Evolutionary conservation across 2,113 vertebrate genomes (phyloP), one percentile per base, ranked within the genome.

Genomic region (Bolborhynchus lineola): DNA sequence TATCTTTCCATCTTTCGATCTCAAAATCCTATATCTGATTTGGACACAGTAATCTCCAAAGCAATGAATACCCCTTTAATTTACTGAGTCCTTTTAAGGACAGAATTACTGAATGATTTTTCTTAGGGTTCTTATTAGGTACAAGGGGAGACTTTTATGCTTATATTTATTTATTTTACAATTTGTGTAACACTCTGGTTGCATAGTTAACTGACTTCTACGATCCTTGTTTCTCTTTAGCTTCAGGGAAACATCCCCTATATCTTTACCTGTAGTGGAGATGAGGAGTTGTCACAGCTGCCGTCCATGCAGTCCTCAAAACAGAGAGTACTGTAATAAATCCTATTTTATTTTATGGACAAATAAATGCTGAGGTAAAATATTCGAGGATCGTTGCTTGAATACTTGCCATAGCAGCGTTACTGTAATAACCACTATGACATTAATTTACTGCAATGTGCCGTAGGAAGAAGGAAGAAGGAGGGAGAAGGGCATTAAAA

Each of bases 331-430:
- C 77, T 80, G 94, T 86, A 97, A 98, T 98, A 98, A 98, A 98
- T 99, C 97, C 96, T 96, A 72, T 96, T 98, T 98, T 98, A 98
- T 98, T 98, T 98, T 98, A 99, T 98, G 97, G 98, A 98, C 98
- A 98, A 98, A 99, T 98, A 99, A 99, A 98, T 98, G 98, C 98
- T 98, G 98, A 98, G 97, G 98, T 99, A 98, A 99, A 99, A 98
- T 98, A 98, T 99, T 98, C 97, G 81, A 95, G 98, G 97, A 97
- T 96, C 96, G 88, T 95, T 87, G 94, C 97, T 97, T 97, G 98
- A 98, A 98, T 98, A 98, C 98, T 98, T 98, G 97, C 98, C 97
- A 96, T 96, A 96, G 98, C 95, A 95, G 98, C 62, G 94, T 97
- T 94, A 96, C 98, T 97, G 97, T 98, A 98, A 98, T 98, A 98